Percentiles rank a stretch among this genome's conserved stretches.
Conservation (phyloP, 1,140 invertebrate genomes). For the Neotoxoptera formosana region DNA sequence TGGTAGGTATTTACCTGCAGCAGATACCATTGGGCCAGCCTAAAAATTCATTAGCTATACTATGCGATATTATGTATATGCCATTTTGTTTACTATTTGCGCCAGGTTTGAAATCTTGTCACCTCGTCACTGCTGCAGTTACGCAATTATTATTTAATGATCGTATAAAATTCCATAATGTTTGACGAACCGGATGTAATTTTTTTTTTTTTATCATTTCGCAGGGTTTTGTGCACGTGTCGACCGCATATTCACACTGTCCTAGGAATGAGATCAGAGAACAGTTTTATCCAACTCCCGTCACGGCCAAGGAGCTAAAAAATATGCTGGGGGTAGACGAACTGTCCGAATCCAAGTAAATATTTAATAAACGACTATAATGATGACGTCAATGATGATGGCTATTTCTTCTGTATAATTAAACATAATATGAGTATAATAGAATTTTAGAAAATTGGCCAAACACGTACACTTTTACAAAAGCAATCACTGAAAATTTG, state of each 20-base stretch:
- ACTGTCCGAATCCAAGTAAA: not conserved
- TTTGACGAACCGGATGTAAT: not conserved
- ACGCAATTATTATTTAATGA: too few species aligned
- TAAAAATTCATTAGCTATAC: too few species aligned
- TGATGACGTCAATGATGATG: not conserved
- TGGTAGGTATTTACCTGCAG: too few species aligned
- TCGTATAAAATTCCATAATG: too few species aligned
- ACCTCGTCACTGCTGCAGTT: too few species aligned
- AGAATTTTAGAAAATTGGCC: constrained; percentile 46
- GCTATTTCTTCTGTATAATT: not conserved
- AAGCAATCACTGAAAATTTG: constrained; percentile 11
- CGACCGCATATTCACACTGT: constrained; percentile 83
- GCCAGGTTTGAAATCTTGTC: too few species aligned
- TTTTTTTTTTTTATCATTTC: constrained; percentile 39
- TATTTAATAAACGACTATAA: not conserved
- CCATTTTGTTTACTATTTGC: too few species aligned
- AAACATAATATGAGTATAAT: too few species aligned
- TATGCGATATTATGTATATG: too few species aligned
- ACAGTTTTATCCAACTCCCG: constrained; percentile 80
- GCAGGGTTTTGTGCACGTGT: constrained; percentile 79
- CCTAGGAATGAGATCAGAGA: constrained; percentile 76
- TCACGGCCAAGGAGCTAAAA: not conserved
- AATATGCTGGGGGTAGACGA: not conserved
- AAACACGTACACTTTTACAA: constrained; percentile 52
- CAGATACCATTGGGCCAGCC: too few species aligned